Conservation (phyloP, 2,797 vertebrate species). For the Acipenser ruthenus region DNA sequence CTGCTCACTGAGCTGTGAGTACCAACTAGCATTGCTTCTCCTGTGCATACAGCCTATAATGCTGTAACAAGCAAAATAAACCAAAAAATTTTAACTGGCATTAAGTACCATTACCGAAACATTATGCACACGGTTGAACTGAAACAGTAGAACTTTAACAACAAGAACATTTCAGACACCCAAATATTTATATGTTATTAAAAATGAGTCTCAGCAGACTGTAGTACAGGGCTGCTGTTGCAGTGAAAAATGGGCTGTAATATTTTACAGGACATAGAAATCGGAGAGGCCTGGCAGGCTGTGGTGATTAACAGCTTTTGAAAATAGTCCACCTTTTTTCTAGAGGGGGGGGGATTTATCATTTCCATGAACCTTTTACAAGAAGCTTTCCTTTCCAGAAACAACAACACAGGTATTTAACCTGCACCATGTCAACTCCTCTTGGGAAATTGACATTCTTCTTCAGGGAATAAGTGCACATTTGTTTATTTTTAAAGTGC, state of each 20-base stretch:
- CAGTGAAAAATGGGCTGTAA: constrained; percentile 38
- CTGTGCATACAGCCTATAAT: no score
- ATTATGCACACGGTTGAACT: constrained; percentile 21
- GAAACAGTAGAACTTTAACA: constrained; percentile 31
- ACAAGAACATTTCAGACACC: constrained; percentile 36
- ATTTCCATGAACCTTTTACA: constrained; percentile 59
- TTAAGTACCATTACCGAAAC: constrained; percentile 26
- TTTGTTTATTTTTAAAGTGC: constrained; percentile 64
- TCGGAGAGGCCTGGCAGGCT: constrained; percentile 40
- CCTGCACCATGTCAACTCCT: constrained; percentile 41
- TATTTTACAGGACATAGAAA: constrained; percentile 46
- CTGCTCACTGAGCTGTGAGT: no score
- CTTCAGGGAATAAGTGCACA: constrained; percentile 39
- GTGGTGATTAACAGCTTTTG: constrained; percentile 47
- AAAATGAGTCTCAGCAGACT: constrained; percentile 26
- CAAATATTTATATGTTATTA: constrained; percentile 43
- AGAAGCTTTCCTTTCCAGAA: constrained; percentile 53
- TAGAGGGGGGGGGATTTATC: constrained; percentile 37
- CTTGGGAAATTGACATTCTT: constrained; percentile 54
- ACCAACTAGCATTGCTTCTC: no score
- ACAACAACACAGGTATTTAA: constrained; percentile 55
- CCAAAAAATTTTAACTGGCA: constrained; percentile 15
- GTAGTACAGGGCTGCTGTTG: constrained; percentile 40
- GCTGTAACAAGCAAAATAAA: constrained; percentile 9
- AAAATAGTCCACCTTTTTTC: constrained; percentile 30